Conservation (phyloP, 2,888 invertebrate species). For the Epinotia bilunana region DNA sequence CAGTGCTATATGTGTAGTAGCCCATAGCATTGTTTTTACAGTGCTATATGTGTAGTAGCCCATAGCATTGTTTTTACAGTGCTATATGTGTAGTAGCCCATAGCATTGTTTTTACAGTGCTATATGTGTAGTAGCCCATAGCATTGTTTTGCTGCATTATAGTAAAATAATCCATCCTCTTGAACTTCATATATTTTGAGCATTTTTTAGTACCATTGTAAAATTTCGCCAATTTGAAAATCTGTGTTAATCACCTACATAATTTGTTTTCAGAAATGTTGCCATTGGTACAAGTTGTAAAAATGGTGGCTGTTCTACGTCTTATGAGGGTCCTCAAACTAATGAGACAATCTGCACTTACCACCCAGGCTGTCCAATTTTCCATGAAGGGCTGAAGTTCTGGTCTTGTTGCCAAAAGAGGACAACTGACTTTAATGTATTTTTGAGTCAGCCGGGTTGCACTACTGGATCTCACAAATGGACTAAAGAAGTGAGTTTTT, state of each 20-base stretch:
- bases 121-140: too few relatives aligned
- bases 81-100: too few relatives aligned
- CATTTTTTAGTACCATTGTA: too few relatives aligned
- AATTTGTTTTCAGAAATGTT: conserved; percentile 70
- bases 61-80: too few relatives aligned
- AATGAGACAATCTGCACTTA: conserved; percentile 87
- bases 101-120: too few relatives aligned
- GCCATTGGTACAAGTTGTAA: conserved; percentile 92
- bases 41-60: too few relatives aligned
- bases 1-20: too few relatives aligned
- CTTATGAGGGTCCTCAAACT: conserved; percentile 87
- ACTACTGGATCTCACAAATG: conserved; percentile 93
- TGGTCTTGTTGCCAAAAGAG: conserved; percentile 98
- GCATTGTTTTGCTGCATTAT: too few relatives aligned
- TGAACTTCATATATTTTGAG: too few relatives aligned
- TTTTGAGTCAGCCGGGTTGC: conserved; percentile 97
- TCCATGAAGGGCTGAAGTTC: conserved; percentile 98
- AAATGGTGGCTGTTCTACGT: conserved; percentile 90
- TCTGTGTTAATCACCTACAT: not conserved
- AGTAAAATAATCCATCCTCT: not conserved
- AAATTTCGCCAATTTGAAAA: not conserved
- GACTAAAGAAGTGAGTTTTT: conserved; percentile 86
- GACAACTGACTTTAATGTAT: conserved; percentile 96
- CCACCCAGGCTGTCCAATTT: conserved; percentile 96
- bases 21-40: too few relatives aligned